Conservation (phyloP, 2,797 vertebrate genomes). For the Hoplostethus atlanticus region DNA sequence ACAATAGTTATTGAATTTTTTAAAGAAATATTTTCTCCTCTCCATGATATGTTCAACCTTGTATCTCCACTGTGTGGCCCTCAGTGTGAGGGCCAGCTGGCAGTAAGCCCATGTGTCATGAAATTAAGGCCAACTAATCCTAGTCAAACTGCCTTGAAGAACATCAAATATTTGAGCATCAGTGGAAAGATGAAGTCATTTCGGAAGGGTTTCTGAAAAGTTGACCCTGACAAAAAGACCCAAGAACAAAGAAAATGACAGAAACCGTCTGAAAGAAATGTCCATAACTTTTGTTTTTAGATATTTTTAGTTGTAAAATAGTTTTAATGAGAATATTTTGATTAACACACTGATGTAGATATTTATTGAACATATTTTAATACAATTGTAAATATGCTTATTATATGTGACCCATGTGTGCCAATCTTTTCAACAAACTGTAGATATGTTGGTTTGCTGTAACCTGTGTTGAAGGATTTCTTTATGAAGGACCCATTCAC, state of each 20-base stretch:
- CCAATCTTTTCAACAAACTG: background rate
- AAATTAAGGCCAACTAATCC: too few relatives aligned
- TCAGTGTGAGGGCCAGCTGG: background rate
- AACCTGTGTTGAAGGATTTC: background rate
- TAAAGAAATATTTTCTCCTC: too few relatives aligned
- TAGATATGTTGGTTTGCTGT: background rate
- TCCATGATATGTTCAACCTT: background rate
- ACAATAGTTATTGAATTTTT: too few relatives aligned
- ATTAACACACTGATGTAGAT: conserved; percentile 16
- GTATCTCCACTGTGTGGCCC: background rate
- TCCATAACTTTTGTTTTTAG: conserved; percentile 16
- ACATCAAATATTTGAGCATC: too few relatives aligned
- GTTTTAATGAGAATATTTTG: conserved; percentile 23
- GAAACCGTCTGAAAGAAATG: too few relatives aligned
- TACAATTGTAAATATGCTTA: conserved; percentile 32
- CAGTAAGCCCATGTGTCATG: background rate
- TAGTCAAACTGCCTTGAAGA: too few relatives aligned
- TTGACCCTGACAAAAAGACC: background rate
- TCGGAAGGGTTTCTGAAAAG: too few relatives aligned
- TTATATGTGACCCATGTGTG: background rate
- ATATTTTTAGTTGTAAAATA: conserved; percentile 28
- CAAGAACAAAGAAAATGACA: background rate
- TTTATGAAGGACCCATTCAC: too few relatives aligned
- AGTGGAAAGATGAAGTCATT: too few relatives aligned
- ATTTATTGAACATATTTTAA: conserved; percentile 22